Evolutionary conservation across 1,140 invertebrate species (phyloP).

Genomic region (Cydia pomonella): DNA sequence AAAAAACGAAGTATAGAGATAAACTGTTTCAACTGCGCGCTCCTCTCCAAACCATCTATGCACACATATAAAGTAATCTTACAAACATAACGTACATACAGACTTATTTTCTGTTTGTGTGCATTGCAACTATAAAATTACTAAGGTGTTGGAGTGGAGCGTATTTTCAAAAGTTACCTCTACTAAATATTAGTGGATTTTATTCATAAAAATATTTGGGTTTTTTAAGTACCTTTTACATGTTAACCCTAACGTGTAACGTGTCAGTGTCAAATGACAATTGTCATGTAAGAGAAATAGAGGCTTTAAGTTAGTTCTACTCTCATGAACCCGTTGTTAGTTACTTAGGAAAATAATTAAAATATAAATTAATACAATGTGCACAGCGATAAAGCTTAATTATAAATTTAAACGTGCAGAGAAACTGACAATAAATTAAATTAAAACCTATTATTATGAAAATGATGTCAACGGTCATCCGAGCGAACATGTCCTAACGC

Average conservation of each 20-base stretch:
- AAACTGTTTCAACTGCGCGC: too few relatives aligned
- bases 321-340: slow-evolving; percentile 39
- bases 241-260: background rate
- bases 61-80: too few relatives aligned
- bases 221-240: too few relatives aligned
- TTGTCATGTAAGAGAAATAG: background rate
- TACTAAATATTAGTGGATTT: too few relatives aligned
- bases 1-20: too few relatives aligned
- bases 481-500: background rate
- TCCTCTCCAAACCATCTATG: too few relatives aligned
- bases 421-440: slow-evolving; percentile 42
- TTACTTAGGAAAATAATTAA: slow-evolving; percentile 43
- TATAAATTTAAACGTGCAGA: slow-evolving; percentile 35
- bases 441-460: slow-evolving; percentile 7
- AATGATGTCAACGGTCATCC: background rate
- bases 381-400: slow-evolving; percentile 38
- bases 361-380: slow-evolving; percentile 43
- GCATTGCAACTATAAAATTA: background rate
- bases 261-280: background rate
- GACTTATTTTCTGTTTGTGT: too few relatives aligned
- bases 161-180: too few relatives aligned
- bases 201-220: too few relatives aligned
- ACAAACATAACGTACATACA: too few relatives aligned
- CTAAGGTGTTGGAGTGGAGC: too few relatives aligned
- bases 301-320: slow-evolving; percentile 40